Percentiles rank a stretch among this genome's conserved stretches.
phyloP scores from a whole-genome alignment of 2,113 vertebrate species.

The Dermatemys mawii region DNA sequence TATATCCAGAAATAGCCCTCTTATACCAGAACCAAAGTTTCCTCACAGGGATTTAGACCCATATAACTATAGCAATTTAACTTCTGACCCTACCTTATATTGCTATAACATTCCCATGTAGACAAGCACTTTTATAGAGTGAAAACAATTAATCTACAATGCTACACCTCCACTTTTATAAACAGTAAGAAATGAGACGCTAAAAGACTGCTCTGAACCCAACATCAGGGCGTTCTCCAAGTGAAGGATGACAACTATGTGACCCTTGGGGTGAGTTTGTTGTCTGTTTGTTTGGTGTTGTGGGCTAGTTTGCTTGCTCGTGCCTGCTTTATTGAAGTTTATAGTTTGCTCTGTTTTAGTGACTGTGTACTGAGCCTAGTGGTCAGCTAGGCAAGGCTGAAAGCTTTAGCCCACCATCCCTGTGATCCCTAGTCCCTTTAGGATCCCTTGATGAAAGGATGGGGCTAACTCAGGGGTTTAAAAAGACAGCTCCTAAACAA shows the following conservation, averaged over 20 bases:
- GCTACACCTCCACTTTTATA: not conserved
- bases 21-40: slow-evolving; percentile 7
- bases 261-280: not conserved
- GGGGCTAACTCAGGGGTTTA: not conserved
- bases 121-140: not conserved
- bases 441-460: not conserved
- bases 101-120: not conserved
- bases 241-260: not conserved
- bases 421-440: not conserved
- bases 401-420: not conserved
- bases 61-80: slow-evolving; percentile 10
- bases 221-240: not conserved
- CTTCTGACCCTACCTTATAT: not conserved
- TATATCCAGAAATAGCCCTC: slow-evolving; percentile 2
- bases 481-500: not conserved
- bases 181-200: not conserved
- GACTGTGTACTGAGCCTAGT: not conserved
- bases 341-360: not conserved
- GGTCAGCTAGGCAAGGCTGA: not conserved
- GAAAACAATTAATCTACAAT: not conserved
- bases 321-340: not conserved
- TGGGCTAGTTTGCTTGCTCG: not conserved
- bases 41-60: not conserved
- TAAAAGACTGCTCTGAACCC: not conserved
- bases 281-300: not conserved